phyloP scores from a whole-genome alignment of 2,113 vertebrate species.

The Istiophorus platypterus region DNA sequence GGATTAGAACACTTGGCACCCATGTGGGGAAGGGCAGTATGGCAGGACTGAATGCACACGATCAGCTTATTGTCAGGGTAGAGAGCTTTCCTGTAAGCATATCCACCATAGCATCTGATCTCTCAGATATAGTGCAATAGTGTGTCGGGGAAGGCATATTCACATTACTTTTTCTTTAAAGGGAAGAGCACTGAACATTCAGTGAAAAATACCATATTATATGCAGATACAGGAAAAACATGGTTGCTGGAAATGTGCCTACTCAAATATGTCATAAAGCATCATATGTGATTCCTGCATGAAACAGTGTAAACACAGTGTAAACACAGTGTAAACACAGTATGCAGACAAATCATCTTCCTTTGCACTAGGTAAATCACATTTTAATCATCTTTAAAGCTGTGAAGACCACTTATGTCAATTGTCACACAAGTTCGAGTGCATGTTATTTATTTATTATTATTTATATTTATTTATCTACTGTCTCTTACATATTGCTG shows the following conservation, averaged over 20 bases:
- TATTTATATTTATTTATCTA: no score
- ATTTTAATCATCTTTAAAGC: not conserved
- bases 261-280: not conserved
- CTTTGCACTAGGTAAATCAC: no score
- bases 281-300: no score
- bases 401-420: not conserved
- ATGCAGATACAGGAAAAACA: not conserved
- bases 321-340: not conserved
- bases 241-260: not conserved
- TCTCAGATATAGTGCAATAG: conserved; percentile 1
- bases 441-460: no score
- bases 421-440: not conserved
- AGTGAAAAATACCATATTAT: not conserved
- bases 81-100: not conserved
- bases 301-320: not conserved
- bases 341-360: not conserved
- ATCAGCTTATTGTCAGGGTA: conserved; percentile 28
- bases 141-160: not conserved
- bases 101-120: conserved; percentile 5
- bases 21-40: conserved; percentile 27
- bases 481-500: no score
- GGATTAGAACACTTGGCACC: conserved; percentile 63
- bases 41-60: conserved; percentile 34
- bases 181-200: not conserved
- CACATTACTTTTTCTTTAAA: conserved; percentile 3